Conservation (phyloP, 2,113 vertebrate genomes). For the Myotis lucifugus region DNA sequence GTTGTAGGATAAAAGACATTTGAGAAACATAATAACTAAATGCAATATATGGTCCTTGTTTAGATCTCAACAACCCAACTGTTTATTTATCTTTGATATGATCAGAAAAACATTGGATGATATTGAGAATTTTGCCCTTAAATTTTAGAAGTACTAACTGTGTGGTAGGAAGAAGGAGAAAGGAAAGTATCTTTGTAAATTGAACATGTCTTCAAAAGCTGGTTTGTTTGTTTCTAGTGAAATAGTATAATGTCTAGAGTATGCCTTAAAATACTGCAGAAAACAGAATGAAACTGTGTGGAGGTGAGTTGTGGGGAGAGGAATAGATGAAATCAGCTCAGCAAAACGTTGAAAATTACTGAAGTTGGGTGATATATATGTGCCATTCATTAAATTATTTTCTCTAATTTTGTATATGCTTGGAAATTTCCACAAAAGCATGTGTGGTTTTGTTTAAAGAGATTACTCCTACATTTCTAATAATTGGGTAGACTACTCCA, state of each 20-base stretch:
- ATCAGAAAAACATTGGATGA: neutral
- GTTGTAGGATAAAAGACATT: neutral
- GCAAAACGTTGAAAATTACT: neutral
- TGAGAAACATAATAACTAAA: conserved; percentile 32
- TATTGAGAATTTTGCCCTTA: conserved; percentile 20
- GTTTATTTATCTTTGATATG: neutral
- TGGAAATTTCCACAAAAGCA: neutral
- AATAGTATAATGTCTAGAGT: neutral
- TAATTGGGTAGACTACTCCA: neutral
- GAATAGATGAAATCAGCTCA: neutral
- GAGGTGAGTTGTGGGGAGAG: neutral
- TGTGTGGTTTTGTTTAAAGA: neutral
- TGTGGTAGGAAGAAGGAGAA: neutral
- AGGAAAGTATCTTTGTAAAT: neutral
- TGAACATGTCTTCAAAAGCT: neutral
- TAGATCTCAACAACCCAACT: neutral
- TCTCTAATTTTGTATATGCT: neutral
- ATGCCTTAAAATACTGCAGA: neutral
- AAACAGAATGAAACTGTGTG: neutral
- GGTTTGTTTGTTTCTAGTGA: neutral
- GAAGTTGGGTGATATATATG: neutral
- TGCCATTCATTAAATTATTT: neutral
- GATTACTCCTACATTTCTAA: neutral
- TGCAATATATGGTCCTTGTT: neutral
- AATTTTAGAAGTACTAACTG: neutral